Evolutionary conservation across 92 coral and sea anemone genomes (phyloP), one percentile per base, ranked within the genome.

Genomic region (Heliopora coerulea): DNA sequence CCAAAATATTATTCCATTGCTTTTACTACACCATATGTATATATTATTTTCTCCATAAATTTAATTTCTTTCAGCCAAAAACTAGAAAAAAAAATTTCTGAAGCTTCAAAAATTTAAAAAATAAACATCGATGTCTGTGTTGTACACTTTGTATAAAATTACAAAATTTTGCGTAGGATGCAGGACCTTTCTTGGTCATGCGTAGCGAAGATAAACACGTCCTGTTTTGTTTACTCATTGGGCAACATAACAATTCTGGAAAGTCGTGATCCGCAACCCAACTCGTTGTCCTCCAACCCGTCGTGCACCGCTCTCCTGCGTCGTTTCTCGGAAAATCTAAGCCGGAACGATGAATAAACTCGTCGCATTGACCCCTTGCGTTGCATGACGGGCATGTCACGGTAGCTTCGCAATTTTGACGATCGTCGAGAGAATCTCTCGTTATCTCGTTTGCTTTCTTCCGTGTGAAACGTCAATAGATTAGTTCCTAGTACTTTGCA

Each of bases 181-280:
- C n/a, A n/a, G n/a, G n/a, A 21, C 15, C 23, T 21, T 24, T 8
- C 35, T 9, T 14, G 17, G 14, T 58, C 27, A 24, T 23, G 27
- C 32, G 39, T 61, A 3, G 44, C 42, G 6, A 37, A 37, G 42
- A 37, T 37, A 37, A 37, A 37, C 42, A 37, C 11, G 6, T 4
- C 42, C 42, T 37, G 42, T 37, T 37, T 4, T 37, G 4, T 61
- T 14, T 14, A 26, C 27, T 31, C 69, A 48, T 4, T 21, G 0
- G 63, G 77, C 48, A 70, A 23, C 62, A 70, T 70, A 17, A 52
- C 62, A 54, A 70, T 70, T 12, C 62, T 52, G 3, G 77, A 70
- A 21, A 70, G 35, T 6, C 62, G 62, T 11, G 34, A 14, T 34
- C 25, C 31, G 23, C 54, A 30, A 3, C 63, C 60, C 63, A 54